Conservation (phyloP, 2,888 invertebrate species). For the Lamellibrachia columna region DNA sequence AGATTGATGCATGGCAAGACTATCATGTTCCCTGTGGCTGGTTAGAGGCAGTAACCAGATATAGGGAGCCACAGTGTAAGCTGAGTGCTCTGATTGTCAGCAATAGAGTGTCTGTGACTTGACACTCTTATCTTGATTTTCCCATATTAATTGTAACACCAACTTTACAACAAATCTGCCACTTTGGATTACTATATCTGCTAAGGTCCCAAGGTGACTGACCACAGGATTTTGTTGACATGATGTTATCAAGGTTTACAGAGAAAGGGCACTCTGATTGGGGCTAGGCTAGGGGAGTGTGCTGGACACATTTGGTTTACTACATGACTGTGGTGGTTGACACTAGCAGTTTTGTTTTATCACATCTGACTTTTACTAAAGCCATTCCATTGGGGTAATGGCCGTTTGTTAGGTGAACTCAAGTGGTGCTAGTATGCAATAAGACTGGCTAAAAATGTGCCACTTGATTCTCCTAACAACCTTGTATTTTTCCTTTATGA, state of each 20-base stretch:
- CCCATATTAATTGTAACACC: conserved; percentile 16
- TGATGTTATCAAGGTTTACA: neutral
- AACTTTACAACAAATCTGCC: conserved; percentile 4
- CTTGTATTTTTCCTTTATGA: too few relatives aligned
- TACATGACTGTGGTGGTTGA: neutral
- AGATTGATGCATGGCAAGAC: neutral
- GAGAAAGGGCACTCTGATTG: neutral
- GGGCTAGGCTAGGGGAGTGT: neutral
- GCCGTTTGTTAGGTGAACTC: neutral
- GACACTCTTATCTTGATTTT: neutral
- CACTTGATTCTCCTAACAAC: too few relatives aligned
- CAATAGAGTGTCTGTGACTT: neutral
- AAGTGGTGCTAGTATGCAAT: neutral
- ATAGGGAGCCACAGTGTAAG: neutral
- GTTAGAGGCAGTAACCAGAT: neutral
- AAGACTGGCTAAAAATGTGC: neutral
- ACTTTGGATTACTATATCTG: neutral
- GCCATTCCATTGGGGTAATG: neutral
- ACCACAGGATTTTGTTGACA: neutral
- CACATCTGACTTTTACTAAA: neutral
- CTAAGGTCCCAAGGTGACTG: neutral
- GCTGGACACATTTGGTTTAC: neutral
- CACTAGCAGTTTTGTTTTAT: neutral
- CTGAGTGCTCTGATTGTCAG: neutral
- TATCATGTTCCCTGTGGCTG: neutral